These are phyloP conservation scores for Baronia brevicornis DNA, from an alignment of 2,888 invertebrate genomes.

Conservation along the genomic window DNA sequence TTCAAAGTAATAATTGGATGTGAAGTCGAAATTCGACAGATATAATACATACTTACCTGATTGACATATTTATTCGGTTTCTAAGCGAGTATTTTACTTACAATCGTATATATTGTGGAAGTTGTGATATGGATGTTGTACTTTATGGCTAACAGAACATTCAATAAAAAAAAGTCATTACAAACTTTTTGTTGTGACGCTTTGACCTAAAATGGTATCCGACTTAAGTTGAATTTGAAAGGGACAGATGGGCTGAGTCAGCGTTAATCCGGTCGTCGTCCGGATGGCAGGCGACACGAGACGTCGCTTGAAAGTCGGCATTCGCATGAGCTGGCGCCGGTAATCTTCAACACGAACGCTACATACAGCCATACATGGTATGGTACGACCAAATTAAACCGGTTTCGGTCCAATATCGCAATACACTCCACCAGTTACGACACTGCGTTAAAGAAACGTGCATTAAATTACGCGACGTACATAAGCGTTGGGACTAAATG, in stretches of 20 bases:
- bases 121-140: too few species aligned
- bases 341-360: conserved; percentile 5
- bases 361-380: conserved; percentile 12
- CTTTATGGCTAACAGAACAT: too few species aligned
- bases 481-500: too few species aligned
- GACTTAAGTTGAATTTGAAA: conserved; percentile 10
- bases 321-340: conserved; percentile 7
- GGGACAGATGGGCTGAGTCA: conserved; percentile 13
- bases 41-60: too few species aligned
- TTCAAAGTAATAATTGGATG: too few species aligned
- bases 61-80: too few species aligned
- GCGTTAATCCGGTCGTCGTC: conserved; percentile 13
- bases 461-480: too few species aligned
- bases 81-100: too few species aligned
- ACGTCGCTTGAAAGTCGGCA: conserved; percentile 6
- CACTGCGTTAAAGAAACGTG: conserved; percentile 4
- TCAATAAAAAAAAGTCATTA: too few species aligned
- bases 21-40: too few species aligned
- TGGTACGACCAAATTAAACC: conserved; percentile 9
- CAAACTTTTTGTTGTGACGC: too few species aligned
- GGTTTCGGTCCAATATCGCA: conserved; percentile 10
- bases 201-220: conserved; percentile 4
- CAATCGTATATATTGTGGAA: too few species aligned
- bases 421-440: conserved; percentile 3
- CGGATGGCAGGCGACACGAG: conserved; percentile 4